Evolutionary conservation across 2,888 invertebrate species (phyloP).

Genomic region (Coelogynopora nodosa): DNA sequence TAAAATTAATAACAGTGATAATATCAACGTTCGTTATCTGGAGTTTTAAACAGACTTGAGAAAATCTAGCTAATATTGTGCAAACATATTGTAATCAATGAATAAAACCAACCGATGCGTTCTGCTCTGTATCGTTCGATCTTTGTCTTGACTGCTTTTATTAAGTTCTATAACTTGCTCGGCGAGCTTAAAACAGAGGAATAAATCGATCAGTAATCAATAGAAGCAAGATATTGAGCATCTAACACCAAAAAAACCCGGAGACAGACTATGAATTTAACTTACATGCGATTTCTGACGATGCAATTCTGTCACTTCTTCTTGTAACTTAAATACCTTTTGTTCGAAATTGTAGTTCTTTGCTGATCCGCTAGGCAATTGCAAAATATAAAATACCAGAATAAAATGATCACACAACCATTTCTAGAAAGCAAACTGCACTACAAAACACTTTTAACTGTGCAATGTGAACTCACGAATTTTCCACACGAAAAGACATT

Average conservation of each 20-base stretch:
- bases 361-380: constrained; percentile 47
- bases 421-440: neutral
- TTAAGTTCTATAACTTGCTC: constrained; percentile 87
- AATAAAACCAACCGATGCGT: too few relatives aligned
- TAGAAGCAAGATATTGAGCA: too few relatives aligned
- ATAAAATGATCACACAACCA: neutral
- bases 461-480: neutral
- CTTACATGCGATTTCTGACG: constrained; percentile 75
- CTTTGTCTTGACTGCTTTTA: constrained; percentile 77
- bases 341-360: constrained; percentile 69
- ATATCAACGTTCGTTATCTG: too few relatives aligned
- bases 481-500: neutral
- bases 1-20: too few relatives aligned
- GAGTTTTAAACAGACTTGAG: too few relatives aligned
- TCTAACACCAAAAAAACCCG: too few relatives aligned
- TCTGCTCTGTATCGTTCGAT: constrained; percentile 54
- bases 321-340: constrained; percentile 79
- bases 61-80: too few relatives aligned
- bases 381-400: neutral
- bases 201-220: too few relatives aligned
- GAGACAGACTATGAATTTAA: neutral
- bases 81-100: too few relatives aligned
- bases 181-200: constrained; percentile 71
- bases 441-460: neutral
- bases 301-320: constrained; percentile 84